These are phyloP conservation scores for Australoheros scitulus DNA, from an alignment of 2,113 vertebrate genomes.

Conservation along the genomic window DNA sequence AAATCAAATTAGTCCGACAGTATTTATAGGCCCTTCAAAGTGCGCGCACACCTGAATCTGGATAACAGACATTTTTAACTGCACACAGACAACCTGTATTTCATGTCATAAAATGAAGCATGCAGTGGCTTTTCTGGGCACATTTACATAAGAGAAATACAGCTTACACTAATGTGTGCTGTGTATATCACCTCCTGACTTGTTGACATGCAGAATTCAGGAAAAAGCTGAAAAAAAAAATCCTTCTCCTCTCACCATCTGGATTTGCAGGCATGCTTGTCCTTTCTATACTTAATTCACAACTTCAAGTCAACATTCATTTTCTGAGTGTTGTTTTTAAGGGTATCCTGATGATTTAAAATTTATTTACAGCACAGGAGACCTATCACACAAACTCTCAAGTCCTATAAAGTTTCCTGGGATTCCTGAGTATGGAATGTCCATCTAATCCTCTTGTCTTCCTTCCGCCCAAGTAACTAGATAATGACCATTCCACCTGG, in stretches of 20 bases:
- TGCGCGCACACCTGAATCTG: conserved; percentile 37
- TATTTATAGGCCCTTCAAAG: conserved; percentile 68
- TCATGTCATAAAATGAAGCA: not conserved
- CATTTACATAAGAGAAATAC: not conserved
- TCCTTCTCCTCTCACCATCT: not conserved
- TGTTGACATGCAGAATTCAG: not conserved
- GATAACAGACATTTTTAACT: conserved; percentile 16
- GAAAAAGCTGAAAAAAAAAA: not conserved
- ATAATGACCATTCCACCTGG: conserved; percentile 73
- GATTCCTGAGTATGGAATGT: conserved; percentile 50
- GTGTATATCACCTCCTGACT: not conserved
- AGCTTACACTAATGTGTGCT: not conserved
- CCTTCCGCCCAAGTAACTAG: conserved; percentile 13
- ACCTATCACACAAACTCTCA: conserved; percentile 28
- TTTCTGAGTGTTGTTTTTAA: conserved; percentile 6
- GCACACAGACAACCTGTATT: not conserved
- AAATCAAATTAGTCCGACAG: conserved; percentile 73
- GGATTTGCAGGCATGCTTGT: conserved; percentile 7
- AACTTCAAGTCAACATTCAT: not conserved
- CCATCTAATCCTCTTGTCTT: conserved; percentile 37
- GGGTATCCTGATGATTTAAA: conserved; percentile 13
- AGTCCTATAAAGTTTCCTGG: conserved; percentile 54
- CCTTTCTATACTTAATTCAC: not conserved
- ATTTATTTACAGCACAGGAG: conserved; percentile 34
- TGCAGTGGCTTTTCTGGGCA: not conserved